Conservation (phyloP, 2,113 vertebrate genomes). For the Noturus placidus region DNA sequence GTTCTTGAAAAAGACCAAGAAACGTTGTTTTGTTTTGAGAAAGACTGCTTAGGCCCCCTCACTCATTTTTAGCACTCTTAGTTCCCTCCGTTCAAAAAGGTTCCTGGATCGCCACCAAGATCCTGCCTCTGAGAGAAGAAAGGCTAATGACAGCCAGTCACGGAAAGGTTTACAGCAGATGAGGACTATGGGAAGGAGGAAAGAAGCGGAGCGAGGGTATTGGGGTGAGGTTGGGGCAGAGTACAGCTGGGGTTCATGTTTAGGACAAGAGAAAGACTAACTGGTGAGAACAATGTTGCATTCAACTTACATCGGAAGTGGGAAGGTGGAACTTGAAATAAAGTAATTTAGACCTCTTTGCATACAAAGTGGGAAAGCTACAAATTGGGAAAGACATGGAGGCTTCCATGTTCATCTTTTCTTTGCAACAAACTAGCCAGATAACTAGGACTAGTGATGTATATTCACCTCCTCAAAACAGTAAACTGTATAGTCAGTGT, state of each 20-base stretch:
- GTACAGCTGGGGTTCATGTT: not conserved
- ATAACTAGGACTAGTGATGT: not conserved
- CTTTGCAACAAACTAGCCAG: not conserved
- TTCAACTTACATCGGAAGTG: not conserved
- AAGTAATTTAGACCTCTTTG: not conserved
- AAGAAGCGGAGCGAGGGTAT: not conserved
- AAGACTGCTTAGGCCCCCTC: not conserved
- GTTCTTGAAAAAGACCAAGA: constrained; percentile 19
- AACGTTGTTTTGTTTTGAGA: constrained; percentile 38
- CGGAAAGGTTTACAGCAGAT: constrained; percentile 60
- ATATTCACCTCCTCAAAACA: no score
- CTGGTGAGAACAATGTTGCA: not conserved
- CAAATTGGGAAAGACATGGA: not conserved
- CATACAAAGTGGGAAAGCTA: not conserved
- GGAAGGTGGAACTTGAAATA: not conserved
- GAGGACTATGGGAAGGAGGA: not conserved
- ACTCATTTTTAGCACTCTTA: constrained; percentile 16
- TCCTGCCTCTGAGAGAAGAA: constrained; percentile 69
- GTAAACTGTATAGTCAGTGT: no score
- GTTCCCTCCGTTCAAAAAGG: constrained; percentile 6
- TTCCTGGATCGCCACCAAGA: constrained; percentile 71
- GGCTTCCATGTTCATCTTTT: not conserved
- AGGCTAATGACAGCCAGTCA: constrained; percentile 80
- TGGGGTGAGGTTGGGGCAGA: not conserved
- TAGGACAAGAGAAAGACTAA: constrained; percentile 1